Percentiles rank a stretch among this genome's conserved stretches.
Evolutionary conservation across 2,113 vertebrate genomes (phyloP).

Genomic region (Puntigrus tetrazona): DNA sequence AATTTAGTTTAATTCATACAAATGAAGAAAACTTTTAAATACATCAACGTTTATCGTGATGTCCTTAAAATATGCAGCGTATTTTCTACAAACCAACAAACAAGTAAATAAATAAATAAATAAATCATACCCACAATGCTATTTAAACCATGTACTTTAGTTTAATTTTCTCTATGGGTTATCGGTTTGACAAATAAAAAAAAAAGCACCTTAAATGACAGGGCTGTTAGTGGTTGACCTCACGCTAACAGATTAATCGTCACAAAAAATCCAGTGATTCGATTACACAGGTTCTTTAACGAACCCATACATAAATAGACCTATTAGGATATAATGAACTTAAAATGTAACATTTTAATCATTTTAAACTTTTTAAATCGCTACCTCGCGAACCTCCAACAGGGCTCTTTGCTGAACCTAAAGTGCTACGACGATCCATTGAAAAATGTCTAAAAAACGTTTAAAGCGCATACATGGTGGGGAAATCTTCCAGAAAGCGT

Average conservation of each 20-base stretch:
- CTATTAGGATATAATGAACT: neutral
- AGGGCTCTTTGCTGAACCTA: neutral
- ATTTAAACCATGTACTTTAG: neutral
- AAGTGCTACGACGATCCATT: neutral
- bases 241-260: neutral
- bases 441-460: neutral
- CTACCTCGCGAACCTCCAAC: neutral
- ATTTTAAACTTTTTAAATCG: neutral
- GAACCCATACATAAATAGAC: neutral
- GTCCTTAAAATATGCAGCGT: neutral
- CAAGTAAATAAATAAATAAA: no score
- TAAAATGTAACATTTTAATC: neutral
- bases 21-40: neutral
- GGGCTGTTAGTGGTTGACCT: neutral
- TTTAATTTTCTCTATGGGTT: neutral
- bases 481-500: conserved; percentile 40
- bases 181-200: neutral
- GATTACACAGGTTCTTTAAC: neutral
- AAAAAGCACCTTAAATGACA: neutral
- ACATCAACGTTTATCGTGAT: neutral
- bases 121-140: neutral
- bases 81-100: neutral
- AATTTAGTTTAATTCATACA: neutral
- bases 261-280: neutral
- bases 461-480: neutral